phyloP scores from a whole-genome alignment of 2,888 invertebrate genomes.

The Mesorhabditis sp. region DNA sequence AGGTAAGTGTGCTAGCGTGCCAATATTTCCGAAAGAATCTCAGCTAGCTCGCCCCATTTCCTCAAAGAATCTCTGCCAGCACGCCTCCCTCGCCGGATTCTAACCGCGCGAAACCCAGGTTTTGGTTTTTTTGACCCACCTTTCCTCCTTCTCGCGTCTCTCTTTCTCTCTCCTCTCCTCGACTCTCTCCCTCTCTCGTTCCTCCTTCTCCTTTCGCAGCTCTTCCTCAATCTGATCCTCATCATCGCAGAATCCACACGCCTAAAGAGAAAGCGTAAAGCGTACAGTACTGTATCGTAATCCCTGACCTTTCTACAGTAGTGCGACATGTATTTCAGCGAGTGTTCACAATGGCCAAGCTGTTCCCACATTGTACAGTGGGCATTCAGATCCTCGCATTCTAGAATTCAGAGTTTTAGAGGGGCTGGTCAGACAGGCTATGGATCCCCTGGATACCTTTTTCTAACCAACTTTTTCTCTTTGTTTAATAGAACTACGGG shows the following conservation, averaged over 20 bases:
- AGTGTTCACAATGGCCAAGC: slow-evolving; percentile 58
- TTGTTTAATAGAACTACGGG: no score
- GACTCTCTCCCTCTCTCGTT: slow-evolving; percentile 11
- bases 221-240: slow-evolving; percentile 17
- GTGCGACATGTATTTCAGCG: slow-evolving; percentile 57
- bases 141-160: background rate
- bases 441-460: background rate
- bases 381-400: slow-evolving; percentile 56
- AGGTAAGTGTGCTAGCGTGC: no score
- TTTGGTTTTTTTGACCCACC: no score
- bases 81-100: no score
- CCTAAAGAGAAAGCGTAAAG: background rate
- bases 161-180: slow-evolving; percentile 12
- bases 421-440: background rate
- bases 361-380: slow-evolving; percentile 59
- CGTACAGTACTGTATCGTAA: slow-evolving; percentile 34
- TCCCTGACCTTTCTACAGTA: slow-evolving; percentile 50
- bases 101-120: no score
- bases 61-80: no score
- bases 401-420: slow-evolving; percentile 23
- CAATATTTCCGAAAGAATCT: no score
- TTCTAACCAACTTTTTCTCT: background rate
- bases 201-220: slow-evolving; percentile 14
- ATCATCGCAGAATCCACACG: slow-evolving; percentile 29
- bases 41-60: no score